Base-by-base conservation (phyloP, 1,140 invertebrate species). In the Stratiolaelaps scimitus region DNA sequence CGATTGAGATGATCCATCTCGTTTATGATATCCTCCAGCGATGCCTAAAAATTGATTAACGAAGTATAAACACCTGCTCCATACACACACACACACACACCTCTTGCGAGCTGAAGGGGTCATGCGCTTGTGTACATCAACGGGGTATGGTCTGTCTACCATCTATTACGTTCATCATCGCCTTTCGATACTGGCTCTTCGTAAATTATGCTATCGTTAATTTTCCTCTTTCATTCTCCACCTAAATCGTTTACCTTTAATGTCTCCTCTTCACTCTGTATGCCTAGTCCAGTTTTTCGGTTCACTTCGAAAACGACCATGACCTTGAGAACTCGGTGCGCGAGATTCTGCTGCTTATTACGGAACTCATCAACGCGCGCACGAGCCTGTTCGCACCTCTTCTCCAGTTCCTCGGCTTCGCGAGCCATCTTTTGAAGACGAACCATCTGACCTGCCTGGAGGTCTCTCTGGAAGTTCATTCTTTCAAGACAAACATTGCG, bases 201-300 rank as follows among this genome's bases (percentile, higher is more conserved):
- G n/a, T n/a, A n/a, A n/a, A n/a, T n/a, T n/a, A n/a, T n/a, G n/a
- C n/a, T n/a, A n/a, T n/a, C n/a, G n/a, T n/a, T n/a, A n/a, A n/a
- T n/a, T 40, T 40, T 6, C 5, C 10, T 40, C 10, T 10, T 40
- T 40, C 34, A 40, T 6, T 40, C 5, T 40, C 5, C 34, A 40
- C 4, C 10, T 40, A 40, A 40, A 40, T 40, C 10, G 34, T 40
- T 60, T 60, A 60, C 85, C 48, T 87, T 80, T 19, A 92, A 75
- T 17, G 84, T 81, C 78, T 95, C 92, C 76, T 96, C 92, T 70
- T 93, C 89, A 0, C 86, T 85, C 71, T 87, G 84, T 15, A 95
- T 77, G 0, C 88, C 83, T 40, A 86, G 81, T 19, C 92, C 91
- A 67, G 86, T 82, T 76, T 92, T 91, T 17, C 90, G 80, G 2